Percentiles rank a stretch among this genome's conserved stretches.
These are phyloP conservation scores for Drosophila limbata DNA, from an alignment of 2,888 invertebrate species.

Conservation along the genomic window DNA sequence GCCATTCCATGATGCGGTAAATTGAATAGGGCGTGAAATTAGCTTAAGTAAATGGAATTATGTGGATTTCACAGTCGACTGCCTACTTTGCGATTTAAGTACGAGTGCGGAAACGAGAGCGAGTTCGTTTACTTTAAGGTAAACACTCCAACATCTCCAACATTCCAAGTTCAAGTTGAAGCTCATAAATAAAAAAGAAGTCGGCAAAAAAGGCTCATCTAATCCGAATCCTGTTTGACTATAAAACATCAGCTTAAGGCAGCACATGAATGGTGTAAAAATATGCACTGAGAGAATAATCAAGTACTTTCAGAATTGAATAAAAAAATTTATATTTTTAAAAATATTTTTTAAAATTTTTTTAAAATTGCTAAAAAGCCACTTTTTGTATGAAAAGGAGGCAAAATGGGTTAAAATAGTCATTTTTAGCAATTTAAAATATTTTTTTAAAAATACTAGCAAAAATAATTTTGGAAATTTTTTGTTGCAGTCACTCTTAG, in stretches of 20 bases:
- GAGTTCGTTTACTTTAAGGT: constrained; percentile 11
- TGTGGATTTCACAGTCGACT: constrained; percentile 81
- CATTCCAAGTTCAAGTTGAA: constrained; percentile 1
- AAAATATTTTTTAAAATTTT: too few species aligned
- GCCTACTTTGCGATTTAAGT: constrained; percentile 28
- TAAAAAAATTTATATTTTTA: too few species aligned
- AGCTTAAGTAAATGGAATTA: constrained; percentile 84
- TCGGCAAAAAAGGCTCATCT: not conserved
- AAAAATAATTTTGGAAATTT: too few species aligned
- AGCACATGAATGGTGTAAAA: constrained; percentile 35
- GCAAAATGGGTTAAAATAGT: too few species aligned
- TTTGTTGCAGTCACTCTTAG: too few species aligned
- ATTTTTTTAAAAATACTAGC: too few species aligned
- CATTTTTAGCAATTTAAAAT: too few species aligned
- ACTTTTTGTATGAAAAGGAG: too few species aligned
- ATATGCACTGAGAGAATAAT: not conserved
- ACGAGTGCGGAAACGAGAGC: not conserved
- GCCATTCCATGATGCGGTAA: constrained; percentile 77
- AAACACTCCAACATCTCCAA: not conserved
- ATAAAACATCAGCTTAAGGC: constrained; percentile 17
- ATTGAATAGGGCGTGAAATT: constrained; percentile 84
- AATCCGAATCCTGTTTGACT: constrained; percentile 39
- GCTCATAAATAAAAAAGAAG: not conserved
- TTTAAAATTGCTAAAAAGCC: too few species aligned
- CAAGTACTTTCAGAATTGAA: too few species aligned